Percentiles rank a stretch among this genome's conserved stretches.
Conservation (phyloP, 2,888 invertebrate genomes). For the Gryllus longicercus region DNA sequence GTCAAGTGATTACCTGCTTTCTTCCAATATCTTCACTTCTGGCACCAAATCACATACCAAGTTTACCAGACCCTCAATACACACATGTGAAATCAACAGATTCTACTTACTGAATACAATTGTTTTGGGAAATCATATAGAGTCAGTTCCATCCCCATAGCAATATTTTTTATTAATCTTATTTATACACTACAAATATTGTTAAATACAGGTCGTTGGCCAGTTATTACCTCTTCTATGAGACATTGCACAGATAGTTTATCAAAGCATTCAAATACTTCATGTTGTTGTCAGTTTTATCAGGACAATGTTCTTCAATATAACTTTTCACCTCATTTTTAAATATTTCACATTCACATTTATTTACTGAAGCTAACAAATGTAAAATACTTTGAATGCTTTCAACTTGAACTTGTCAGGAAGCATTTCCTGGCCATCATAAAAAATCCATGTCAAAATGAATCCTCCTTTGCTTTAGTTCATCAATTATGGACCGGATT, state of each 20-base stretch:
- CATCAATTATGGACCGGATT: slow-evolving; percentile 38
- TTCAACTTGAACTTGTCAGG: background rate
- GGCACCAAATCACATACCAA: too few species aligned
- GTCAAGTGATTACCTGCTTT: too few species aligned
- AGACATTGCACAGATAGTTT: background rate
- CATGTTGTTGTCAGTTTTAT: background rate
- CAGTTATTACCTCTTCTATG: slow-evolving; percentile 8
- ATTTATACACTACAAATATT: slow-evolving; percentile 3
- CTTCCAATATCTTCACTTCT: too few species aligned
- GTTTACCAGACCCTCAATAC: too few species aligned
- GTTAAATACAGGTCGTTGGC: slow-evolving; percentile 17
- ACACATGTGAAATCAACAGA: too few species aligned
- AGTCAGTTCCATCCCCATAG: background rate
- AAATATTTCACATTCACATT: slow-evolving; percentile 7
- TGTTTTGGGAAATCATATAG: too few species aligned
- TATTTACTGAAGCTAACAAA: slow-evolving; percentile 5
- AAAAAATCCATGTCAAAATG: background rate
- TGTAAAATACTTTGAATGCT: background rate
- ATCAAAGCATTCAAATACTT: background rate
- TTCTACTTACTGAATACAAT: too few species aligned
- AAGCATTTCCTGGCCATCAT: background rate
- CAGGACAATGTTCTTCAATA: background rate
- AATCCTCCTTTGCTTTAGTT: slow-evolving; percentile 26
- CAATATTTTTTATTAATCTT: slow-evolving; percentile 11
- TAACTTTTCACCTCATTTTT: background rate